Evolutionary conservation across 2,113 vertebrate genomes (phyloP).

Genomic region (Sisor rabdophorus): DNA sequence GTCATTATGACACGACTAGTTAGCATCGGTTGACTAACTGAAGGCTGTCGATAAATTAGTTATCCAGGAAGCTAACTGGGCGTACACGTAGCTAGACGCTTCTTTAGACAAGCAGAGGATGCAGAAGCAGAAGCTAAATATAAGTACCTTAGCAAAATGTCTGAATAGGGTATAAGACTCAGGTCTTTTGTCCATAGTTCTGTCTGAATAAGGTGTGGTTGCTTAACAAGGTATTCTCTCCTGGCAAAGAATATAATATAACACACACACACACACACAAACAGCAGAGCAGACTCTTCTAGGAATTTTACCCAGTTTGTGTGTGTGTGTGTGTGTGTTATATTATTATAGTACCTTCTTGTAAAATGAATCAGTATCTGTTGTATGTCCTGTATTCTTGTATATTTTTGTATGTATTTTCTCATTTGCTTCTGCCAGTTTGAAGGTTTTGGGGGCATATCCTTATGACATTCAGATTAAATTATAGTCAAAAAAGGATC

Average conservation of each 20-base stretch:
- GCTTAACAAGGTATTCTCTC: constrained; percentile 5
- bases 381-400: too few species aligned
- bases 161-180: neutral
- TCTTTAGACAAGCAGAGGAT: neutral
- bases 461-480: too few species aligned
- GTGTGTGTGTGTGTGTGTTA: too few species aligned
- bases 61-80: neutral
- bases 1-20: neutral
- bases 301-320: too few species aligned
- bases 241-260: constrained; percentile 16
- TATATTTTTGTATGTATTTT: too few species aligned
- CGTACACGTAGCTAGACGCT: neutral
- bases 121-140: too few species aligned
- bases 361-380: too few species aligned
- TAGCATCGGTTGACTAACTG: neutral
- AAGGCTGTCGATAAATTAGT: neutral
- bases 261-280: constrained; percentile 32
- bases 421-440: too few species aligned
- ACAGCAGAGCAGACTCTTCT: too few species aligned
- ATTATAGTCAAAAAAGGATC: too few species aligned
- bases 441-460: too few species aligned
- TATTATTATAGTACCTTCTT: too few species aligned
- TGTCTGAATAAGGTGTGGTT: constrained; percentile 29
- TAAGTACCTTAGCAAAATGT: neutral
- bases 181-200: neutral